A percentile compares a stretch with the other conserved stretches of the same genome.
These are phyloP conservation scores for Athrips mouffetella DNA, from an alignment of 2,888 invertebrate genomes.

Conservation along the genomic window DNA sequence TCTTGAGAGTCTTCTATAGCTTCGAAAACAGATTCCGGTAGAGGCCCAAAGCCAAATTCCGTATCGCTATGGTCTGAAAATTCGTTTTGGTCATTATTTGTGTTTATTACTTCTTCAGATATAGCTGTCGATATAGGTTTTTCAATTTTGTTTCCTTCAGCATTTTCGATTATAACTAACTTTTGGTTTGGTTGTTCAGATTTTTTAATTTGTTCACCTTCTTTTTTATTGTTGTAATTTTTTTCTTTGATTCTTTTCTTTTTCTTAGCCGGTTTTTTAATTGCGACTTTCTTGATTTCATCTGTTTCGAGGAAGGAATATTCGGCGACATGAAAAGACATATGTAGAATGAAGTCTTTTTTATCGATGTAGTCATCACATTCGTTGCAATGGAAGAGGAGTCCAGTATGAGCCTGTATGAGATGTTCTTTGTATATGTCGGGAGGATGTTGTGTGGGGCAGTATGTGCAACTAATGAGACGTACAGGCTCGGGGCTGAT, in stretches of 20 bases:
- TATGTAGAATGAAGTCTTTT: conserved; percentile 51
- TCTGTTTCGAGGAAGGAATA: no score
- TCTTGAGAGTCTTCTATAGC: conserved; percentile 55
- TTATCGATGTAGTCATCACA: conserved; percentile 53
- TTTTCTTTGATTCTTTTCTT: background rate
- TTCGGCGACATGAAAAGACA: conserved; percentile 53
- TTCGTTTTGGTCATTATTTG: conserved; percentile 28
- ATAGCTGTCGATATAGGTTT: background rate
- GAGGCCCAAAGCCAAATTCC: conserved; percentile 41
- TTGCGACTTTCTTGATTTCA: conserved; percentile 4
- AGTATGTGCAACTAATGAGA: conserved; percentile 35
- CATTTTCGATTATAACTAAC: background rate
- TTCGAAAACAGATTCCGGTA: conserved; percentile 52
- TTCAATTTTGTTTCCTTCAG: background rate
- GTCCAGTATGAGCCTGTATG: conserved; percentile 41
- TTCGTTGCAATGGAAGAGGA: conserved; percentile 60
- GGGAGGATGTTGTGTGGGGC: conserved; percentile 26
- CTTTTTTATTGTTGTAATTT: background rate
- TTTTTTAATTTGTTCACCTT: no score
- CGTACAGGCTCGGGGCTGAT: conserved; percentile 9
- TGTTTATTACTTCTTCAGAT: background rate
- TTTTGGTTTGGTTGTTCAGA: no score
- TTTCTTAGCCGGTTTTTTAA: background rate
- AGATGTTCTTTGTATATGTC: conserved; percentile 41
- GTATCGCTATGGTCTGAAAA: conserved; percentile 50